Conservation (phyloP, 2,888 invertebrate genomes). For the Bembecia ichneumoniformis region DNA sequence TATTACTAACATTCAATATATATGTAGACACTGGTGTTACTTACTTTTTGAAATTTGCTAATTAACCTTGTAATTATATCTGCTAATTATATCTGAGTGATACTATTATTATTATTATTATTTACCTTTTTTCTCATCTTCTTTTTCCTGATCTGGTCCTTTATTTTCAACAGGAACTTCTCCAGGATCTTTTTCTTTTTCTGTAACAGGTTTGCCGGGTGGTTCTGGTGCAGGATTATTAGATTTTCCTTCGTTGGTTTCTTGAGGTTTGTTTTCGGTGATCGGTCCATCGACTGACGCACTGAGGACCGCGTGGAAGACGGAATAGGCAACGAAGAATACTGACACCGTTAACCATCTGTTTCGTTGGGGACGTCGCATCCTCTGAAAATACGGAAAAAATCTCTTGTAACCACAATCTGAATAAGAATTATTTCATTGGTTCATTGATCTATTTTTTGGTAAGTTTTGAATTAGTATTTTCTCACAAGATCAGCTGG, state of each 20-base stretch:
- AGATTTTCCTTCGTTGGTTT: conserved; percentile 10
- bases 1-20: too few relatives aligned
- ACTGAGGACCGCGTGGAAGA: conserved; percentile 67
- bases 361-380: conserved; percentile 76
- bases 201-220: conserved; percentile 2
- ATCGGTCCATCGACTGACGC: conserved; percentile 26
- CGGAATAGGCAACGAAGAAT: conserved; percentile 78
- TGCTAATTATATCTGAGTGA: too few relatives aligned
- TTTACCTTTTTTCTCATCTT: conserved; percentile 1
- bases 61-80: too few relatives aligned
- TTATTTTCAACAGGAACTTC: not conserved
- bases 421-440: too few relatives aligned
- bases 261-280: conserved; percentile 8
- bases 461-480: too few relatives aligned
- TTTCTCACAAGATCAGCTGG: too few relatives aligned
- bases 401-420: too few relatives aligned
- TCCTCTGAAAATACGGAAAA: conserved; percentile 44
- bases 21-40: too few relatives aligned
- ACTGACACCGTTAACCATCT: conserved; percentile 78
- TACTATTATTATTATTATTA: not conserved
- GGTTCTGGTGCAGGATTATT: conserved; percentile 1
- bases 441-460: too few relatives aligned
- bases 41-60: too few relatives aligned
- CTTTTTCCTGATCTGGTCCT: not conserved
- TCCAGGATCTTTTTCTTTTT: conserved; percentile 12